Evolutionary conservation across 2,113 vertebrate genomes (phyloP), one percentile per base, ranked within the genome.

Genomic region (Rhodinocichla rosea): DNA sequence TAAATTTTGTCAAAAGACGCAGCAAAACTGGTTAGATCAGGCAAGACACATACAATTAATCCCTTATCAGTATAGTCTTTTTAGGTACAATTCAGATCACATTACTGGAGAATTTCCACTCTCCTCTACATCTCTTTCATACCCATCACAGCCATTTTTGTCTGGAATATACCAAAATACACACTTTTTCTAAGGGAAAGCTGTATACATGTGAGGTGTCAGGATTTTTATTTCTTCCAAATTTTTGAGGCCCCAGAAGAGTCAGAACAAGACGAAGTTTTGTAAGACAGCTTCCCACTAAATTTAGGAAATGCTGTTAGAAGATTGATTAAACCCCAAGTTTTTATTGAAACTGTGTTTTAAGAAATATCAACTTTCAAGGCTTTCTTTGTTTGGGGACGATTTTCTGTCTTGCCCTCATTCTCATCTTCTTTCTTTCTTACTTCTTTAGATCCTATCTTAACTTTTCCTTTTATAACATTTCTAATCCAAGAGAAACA

Each of bases 261-360:
- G 21, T 47, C 10, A 73, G 53, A 65, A 11, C 3, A n/a, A 79
- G n/a, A 60, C 9, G 11, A 40, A 8, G 18, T 28, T 78, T 84
- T 56, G 10, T 62, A 53, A 81, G 30, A 13, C 13, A 57, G 6
- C 35, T 68, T 80, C 18, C 53, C 0, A 9, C 7, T 49, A 57
- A 60, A n/a, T 69, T 60, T 64, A 69, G 19, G 32, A 80, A 80
- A 70, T 18, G 4, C 2, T 79, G 28, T 60, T 20, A 16, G 24
- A 49, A 63, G 7, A 68, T 12, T 1, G 2, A 47, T n/a, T 37
- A 59, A 92, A 63, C 1, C 1, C 0, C 4, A 62, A 68, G 20
- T n/a, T 68, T 91, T 76, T 37, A 53, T 56, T 84, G 42, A 44
- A 86, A 57, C 1, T 45, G 0, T 32, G 33, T 71, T 89, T 87